Evolutionary conservation across 2,797 vertebrate species (phyloP).

Genomic region (Heteromormyrus szaboi): DNA sequence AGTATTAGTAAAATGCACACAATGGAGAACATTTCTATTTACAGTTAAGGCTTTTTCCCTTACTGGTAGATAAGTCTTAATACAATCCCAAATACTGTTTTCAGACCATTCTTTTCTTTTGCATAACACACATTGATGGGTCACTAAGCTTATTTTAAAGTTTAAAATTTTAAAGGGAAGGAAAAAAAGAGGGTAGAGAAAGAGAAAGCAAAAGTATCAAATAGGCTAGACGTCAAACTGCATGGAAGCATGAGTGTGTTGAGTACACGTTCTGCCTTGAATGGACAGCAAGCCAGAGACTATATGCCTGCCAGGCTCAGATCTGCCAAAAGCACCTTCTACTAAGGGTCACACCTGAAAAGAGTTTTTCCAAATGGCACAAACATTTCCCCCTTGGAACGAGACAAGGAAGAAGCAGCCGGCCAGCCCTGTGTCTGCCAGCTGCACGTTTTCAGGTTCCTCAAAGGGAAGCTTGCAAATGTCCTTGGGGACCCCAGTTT

Average conservation of each 20-base stretch:
- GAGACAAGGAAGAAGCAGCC: slow-evolving; percentile 64
- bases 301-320: neutral
- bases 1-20: neutral
- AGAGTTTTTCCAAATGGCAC: slow-evolving; percentile 64
- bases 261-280: neutral
- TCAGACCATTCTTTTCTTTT: neutral
- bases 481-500: slow-evolving; percentile 67
- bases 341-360: slow-evolving; percentile 17
- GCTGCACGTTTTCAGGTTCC: slow-evolving; percentile 60
- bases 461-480: slow-evolving; percentile 74
- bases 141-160: neutral
- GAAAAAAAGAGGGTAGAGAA: neutral
- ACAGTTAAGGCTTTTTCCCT: neutral
- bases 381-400: slow-evolving; percentile 65
- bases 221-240: neutral
- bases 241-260: neutral
- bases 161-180: neutral
- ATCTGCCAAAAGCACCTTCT: neutral
- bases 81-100: neutral
- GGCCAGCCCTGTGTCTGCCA: slow-evolving; percentile 56
- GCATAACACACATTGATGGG: neutral
- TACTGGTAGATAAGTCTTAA: neutral
- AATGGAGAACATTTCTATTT: neutral
- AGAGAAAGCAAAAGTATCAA: neutral
- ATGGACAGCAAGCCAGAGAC: neutral